Conservation (phyloP, 2,797 vertebrate species). For the Squalus acanthias region DNA sequence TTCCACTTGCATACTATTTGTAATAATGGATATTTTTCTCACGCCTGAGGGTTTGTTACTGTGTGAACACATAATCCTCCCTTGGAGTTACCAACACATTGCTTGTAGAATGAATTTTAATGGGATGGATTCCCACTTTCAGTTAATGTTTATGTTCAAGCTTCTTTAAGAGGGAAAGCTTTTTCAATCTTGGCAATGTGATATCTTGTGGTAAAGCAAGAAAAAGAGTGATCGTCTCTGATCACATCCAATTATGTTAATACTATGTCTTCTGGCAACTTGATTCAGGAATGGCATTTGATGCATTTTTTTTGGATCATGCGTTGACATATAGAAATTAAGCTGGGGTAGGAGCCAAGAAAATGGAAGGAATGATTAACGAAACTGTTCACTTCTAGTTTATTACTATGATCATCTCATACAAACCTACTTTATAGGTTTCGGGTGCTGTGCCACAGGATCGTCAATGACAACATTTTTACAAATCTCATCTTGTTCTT, state of each 20-base stretch:
- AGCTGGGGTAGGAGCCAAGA: background rate
- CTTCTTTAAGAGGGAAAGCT: background rate
- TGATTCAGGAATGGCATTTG: background rate
- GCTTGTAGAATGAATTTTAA: background rate
- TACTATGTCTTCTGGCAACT: background rate
- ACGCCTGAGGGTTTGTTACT: background rate
- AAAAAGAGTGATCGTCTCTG: background rate
- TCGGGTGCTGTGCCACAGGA: constrained; percentile 90
- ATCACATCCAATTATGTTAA: background rate
- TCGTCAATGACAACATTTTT: constrained; percentile 97
- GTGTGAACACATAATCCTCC: background rate
- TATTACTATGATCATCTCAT: background rate
- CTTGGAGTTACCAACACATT: background rate
- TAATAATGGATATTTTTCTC: background rate
- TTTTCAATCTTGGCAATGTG: background rate
- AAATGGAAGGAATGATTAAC: background rate
- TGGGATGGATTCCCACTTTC: background rate
- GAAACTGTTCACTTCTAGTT: background rate
- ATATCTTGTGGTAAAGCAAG: background rate
- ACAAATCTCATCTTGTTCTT: constrained; percentile 99
- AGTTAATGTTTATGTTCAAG: background rate
- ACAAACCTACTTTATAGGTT: constrained; percentile 63
- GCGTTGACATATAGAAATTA: background rate
- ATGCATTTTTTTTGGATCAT: background rate
- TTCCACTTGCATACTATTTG: background rate